Percentiles rank a stretch among this genome's conserved stretches.
phyloP scores from a whole-genome alignment of 2,888 invertebrate species.

The Eumacrocentrus americanus region DNA sequence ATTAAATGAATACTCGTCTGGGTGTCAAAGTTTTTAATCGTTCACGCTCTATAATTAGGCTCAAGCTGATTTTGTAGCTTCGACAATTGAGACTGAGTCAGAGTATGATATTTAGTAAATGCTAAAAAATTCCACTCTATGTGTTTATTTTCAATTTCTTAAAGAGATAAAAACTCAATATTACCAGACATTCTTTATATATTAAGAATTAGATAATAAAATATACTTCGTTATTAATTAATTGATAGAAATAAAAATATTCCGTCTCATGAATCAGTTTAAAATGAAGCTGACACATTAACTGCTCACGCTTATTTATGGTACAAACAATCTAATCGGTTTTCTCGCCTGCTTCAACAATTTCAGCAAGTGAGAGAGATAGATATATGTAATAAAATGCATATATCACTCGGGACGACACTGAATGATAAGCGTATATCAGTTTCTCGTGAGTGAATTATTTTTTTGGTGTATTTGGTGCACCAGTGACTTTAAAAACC shows the following conservation, averaged over 20 bases:
- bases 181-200: too few species aligned
- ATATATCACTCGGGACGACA: conserved; percentile 1
- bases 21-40: neutral
- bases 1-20: neutral
- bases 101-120: too few species aligned
- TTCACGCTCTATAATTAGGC: neutral
- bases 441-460: conserved; percentile 32
- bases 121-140: too few species aligned
- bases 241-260: neutral
- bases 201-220: too few species aligned
- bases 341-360: neutral
- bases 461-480: conserved; percentile 60
- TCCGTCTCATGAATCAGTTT: too few species aligned
- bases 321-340: neutral
- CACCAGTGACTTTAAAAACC: conserved; percentile 69
- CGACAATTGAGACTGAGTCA: too few species aligned
- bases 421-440: neutral
- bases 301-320: neutral
- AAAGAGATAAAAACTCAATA: too few species aligned
- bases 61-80: neutral
- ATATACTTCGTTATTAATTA: too few species aligned
- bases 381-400: neutral
- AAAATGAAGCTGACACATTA: neutral
- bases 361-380: neutral
- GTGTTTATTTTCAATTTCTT: too few species aligned